Percentiles rank a stretch among this genome's conserved stretches.
These are phyloP conservation scores for Vombatus ursinus DNA, from an alignment of 2,113 vertebrate species.

Conservation along the genomic window DNA sequence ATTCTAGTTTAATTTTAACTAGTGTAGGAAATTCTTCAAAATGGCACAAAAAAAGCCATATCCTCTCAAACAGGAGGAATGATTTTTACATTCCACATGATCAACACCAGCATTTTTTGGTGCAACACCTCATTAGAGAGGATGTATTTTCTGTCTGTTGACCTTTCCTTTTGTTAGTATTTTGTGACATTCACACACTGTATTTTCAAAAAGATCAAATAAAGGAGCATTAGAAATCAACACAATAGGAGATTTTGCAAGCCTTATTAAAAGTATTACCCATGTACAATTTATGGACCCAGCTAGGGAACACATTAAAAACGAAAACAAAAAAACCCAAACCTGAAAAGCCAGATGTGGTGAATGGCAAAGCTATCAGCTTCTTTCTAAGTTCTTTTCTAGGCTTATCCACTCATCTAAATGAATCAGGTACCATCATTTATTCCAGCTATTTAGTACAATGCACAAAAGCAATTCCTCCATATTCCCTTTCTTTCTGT, in stretches of 20 bases:
- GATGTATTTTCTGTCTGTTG: conserved; percentile 65
- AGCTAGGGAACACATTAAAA: neutral
- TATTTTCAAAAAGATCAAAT: conserved; percentile 43
- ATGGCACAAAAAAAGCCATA: conserved; percentile 48
- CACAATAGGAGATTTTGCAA: neutral
- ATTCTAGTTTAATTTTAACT: conserved; percentile 45
- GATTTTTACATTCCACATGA: conserved; percentile 42
- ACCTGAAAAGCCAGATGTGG: neutral
- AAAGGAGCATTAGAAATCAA: neutral
- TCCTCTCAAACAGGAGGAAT: conserved; percentile 29
- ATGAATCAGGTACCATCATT: neutral
- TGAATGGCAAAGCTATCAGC: neutral
- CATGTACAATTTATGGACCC: neutral
- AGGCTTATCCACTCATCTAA: neutral
- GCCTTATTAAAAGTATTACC: neutral
- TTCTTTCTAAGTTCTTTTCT: neutral
- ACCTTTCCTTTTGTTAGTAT: conserved; percentile 51
- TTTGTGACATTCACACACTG: conserved; percentile 55
- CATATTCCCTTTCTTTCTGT: conserved; percentile 34
- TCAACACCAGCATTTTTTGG: conserved; percentile 23
- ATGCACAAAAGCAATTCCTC: conserved; percentile 41
- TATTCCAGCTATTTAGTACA: conserved; percentile 36
- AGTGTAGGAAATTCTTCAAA: conserved; percentile 18
- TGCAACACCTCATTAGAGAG: conserved; percentile 56
- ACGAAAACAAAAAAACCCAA: neutral